Evolutionary conservation across 2,888 invertebrate species (phyloP).

Genomic region (Psylliodes chrysocephalus): DNA sequence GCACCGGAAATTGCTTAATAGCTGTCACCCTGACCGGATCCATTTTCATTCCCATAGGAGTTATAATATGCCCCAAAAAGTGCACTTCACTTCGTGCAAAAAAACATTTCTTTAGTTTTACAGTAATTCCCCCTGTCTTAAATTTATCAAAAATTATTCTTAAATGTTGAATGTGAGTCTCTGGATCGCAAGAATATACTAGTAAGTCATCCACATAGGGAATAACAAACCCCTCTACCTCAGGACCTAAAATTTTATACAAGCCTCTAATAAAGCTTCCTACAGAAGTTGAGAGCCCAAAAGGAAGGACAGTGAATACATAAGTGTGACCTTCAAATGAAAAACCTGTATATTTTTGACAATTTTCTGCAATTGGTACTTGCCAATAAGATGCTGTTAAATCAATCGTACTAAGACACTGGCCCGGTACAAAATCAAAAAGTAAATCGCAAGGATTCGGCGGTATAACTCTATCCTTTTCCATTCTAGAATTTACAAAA

Average conservation of each 20-base stretch:
- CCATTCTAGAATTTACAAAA: background rate
- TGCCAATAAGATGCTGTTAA: too few relatives aligned
- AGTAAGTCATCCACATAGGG: background rate
- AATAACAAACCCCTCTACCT: background rate
- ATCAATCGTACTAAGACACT: slow-evolving; percentile 28
- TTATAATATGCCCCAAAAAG: slow-evolving; percentile 31
- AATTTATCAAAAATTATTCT: slow-evolving; percentile 26
- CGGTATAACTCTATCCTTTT: background rate
- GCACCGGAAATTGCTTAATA: slow-evolving; percentile 19
- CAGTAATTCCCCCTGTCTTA: background rate
- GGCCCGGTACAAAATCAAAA: slow-evolving; percentile 16
- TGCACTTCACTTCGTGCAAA: slow-evolving; percentile 28
- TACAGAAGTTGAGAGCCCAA: background rate
- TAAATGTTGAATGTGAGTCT: too few relatives aligned
- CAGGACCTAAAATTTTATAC: background rate
- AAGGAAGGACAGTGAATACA: slow-evolving; percentile 7
- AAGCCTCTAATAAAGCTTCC: background rate
- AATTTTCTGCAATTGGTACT: slow-evolving; percentile 21
- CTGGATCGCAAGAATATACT: background rate
- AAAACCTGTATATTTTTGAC: slow-evolving; percentile 41
- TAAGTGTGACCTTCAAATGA: slow-evolving; percentile 36
- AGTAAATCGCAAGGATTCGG: slow-evolving; percentile 11
- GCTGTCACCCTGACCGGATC: slow-evolving; percentile 18
- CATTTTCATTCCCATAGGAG: slow-evolving; percentile 13
- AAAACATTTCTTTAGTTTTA: slow-evolving; percentile 37